phyloP scores from a whole-genome alignment of 2,888 invertebrate species.

The Linhomoeus sp. region DNA sequence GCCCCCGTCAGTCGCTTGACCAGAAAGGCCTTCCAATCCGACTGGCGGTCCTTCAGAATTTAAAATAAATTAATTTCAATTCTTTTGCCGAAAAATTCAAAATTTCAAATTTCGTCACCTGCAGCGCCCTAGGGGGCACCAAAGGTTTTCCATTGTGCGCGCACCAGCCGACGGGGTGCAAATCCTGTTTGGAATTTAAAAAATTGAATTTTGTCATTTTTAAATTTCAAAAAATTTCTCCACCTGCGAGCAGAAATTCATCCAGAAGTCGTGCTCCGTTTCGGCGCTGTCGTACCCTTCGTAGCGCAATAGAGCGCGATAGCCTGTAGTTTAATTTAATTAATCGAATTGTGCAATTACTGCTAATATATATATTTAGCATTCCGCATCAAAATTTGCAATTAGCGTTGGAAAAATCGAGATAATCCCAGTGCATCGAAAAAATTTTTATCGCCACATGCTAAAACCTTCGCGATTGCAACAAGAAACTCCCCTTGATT shows the following conservation, averaged over 20 bases:
- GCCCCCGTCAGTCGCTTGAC: conserved; percentile 77
- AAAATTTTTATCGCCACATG: no score
- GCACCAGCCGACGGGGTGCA: conserved; percentile 97
- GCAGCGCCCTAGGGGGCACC: conserved; percentile 49
- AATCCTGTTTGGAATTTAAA: no score
- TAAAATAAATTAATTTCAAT: conserved; percentile 20
- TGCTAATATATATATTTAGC: no score
- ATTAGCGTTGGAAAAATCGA: no score
- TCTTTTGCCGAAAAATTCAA: background rate
- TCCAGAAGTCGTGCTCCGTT: conserved; percentile 78
- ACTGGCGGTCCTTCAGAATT: conserved; percentile 70
- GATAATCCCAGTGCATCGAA: no score
- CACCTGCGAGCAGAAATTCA: conserved; percentile 75
- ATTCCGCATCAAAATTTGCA: no score
- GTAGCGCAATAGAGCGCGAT: conserved; percentile 44
- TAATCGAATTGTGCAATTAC: no score
- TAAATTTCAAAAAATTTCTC: no score
- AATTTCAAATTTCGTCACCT: background rate
- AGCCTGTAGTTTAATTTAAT: no score
- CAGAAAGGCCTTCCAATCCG: conserved; percentile 87
- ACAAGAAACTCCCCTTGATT: no score
- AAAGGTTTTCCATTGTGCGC: conserved; percentile 81
- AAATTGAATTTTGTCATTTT: no score
- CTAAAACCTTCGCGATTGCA: no score
- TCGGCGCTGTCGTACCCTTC: conserved; percentile 84